Base-by-base conservation (phyloP, 2,113 vertebrate genomes). In the Lipophrys pholis region DNA sequence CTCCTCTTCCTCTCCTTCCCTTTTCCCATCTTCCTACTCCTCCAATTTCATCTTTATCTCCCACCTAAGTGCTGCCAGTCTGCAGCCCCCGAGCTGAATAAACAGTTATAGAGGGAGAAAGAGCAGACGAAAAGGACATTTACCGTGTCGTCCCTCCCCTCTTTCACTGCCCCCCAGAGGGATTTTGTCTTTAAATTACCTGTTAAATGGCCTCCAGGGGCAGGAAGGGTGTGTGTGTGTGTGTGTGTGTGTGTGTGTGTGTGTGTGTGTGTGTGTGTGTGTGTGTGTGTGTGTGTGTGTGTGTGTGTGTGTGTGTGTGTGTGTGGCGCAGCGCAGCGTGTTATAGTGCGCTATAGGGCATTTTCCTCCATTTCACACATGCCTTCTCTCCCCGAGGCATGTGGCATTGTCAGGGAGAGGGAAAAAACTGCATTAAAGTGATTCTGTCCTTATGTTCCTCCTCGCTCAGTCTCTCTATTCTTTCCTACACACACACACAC, bases 171-270 rank as follows among this genome's bases (percentile, higher is more conserved):
- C 83, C 87, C 86, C 85, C 72, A 56, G 71, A 82, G 91, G 83
- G 73, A 78, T 85, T 92, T 86, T 30, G 72, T 89, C 88, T 90
- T 91, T 92, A 90, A 93, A 93, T 93, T 92, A 93, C 92, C 92
- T 93, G 92, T 91, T 88, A 91, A 91, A 89, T 84, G 82, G 88
- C 84, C 92, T 91, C 89, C 50, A 81, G 88, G 86, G 92, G 81
- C 83, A 68, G 76, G 70, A 8, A 30, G 4, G 2, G 21, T 30
- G 21, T 30, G 21, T 30, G 21, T 30, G 21, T 30, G 21, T 30
- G 21, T 17, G 5, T 80, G 63, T 7, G 38, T 64, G 54, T 40
- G 74, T 78, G 70, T 78, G 76, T 61, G 46, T 83, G 81, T 85
- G 42, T 52, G 78, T 62, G 21, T 56, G 57, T 72, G 64, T 68